Conservation (phyloP, 2,797 vertebrate species). For the Gymnoscopelus braueri region DNA sequence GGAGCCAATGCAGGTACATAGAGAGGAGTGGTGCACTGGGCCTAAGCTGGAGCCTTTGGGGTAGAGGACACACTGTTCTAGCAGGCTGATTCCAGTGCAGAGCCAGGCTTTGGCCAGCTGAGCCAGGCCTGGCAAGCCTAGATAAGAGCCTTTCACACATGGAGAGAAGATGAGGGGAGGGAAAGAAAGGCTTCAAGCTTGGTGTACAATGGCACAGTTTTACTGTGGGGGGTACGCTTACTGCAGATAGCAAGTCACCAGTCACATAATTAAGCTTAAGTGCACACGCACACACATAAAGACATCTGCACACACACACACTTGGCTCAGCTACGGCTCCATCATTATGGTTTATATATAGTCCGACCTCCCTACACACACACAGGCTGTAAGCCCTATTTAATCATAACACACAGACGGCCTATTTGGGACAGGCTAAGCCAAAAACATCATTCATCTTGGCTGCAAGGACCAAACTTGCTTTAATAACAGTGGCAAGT, state of each 20-base stretch:
- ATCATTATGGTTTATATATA: slow-evolving; percentile 63
- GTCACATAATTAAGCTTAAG: background rate
- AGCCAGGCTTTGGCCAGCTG: slow-evolving; percentile 25
- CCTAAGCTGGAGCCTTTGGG: slow-evolving; percentile 22
- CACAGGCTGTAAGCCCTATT: slow-evolving; percentile 41
- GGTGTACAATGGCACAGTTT: background rate
- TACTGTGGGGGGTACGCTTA: slow-evolving; percentile 25
- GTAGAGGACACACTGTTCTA: slow-evolving; percentile 54
- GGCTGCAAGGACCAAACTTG: slow-evolving; percentile 49
- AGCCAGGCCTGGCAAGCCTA: slow-evolving; percentile 37
- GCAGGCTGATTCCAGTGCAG: slow-evolving; percentile 38
- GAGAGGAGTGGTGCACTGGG: background rate
- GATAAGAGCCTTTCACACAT: slow-evolving; percentile 46
- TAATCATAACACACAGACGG: slow-evolving; percentile 60
- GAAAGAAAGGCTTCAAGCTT: slow-evolving; percentile 31
- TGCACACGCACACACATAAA: slow-evolving; percentile 2
- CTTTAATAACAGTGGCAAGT: slow-evolving; percentile 34
- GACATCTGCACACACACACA: slow-evolving; percentile 19
- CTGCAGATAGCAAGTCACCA: slow-evolving; percentile 15
- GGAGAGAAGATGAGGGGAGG: slow-evolving; percentile 20
- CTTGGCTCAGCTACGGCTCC: slow-evolving; percentile 22
- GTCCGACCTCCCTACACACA: background rate
- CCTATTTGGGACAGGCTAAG: slow-evolving; percentile 41
- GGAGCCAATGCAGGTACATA: slow-evolving; percentile 5
- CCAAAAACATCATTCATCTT: slow-evolving; percentile 63